Evolutionary conservation across 2,888 invertebrate species (phyloP).

Genomic region (Ephialtes manifestator): DNA sequence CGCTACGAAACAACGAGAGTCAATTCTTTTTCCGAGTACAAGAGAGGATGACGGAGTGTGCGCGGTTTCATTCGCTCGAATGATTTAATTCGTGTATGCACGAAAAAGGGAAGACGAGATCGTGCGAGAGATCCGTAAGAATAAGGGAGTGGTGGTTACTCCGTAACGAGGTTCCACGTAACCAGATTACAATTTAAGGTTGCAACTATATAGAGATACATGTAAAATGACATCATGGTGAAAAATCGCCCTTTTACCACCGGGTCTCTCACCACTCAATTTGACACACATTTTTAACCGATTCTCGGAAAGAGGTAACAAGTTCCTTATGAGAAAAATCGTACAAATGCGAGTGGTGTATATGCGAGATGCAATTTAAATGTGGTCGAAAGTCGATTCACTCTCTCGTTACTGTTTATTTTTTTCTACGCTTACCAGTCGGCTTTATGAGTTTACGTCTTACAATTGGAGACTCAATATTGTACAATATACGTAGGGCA

Average conservation of each 20-base stretch:
- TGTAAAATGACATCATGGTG: background rate
- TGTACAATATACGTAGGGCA: background rate
- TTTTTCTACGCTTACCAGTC: background rate
- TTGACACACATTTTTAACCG: background rate
- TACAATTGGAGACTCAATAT: background rate
- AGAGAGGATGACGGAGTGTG: conserved; percentile 14
- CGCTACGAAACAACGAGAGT: background rate
- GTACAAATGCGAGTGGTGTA: background rate
- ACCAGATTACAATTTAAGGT: background rate
- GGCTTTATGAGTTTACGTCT: no score
- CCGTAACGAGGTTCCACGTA: background rate
- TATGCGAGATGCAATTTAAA: conserved; percentile 27
- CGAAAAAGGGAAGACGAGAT: conserved; percentile 46
- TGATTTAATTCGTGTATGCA: conserved; percentile 37
- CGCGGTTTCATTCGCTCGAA: conserved; percentile 28
- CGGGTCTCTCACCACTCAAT: background rate
- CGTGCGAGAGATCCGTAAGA: background rate
- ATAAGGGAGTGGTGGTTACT: background rate
- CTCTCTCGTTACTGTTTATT: background rate
- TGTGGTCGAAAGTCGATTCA: conserved; percentile 20
- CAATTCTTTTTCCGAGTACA: background rate
- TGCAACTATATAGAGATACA: background rate
- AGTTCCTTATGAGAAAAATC: conserved; percentile 13
- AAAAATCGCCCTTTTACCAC: background rate
- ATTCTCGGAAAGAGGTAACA: background rate